phyloP scores from a whole-genome alignment of 2,113 vertebrate genomes.

The Vanacampus margaritifer region DNA sequence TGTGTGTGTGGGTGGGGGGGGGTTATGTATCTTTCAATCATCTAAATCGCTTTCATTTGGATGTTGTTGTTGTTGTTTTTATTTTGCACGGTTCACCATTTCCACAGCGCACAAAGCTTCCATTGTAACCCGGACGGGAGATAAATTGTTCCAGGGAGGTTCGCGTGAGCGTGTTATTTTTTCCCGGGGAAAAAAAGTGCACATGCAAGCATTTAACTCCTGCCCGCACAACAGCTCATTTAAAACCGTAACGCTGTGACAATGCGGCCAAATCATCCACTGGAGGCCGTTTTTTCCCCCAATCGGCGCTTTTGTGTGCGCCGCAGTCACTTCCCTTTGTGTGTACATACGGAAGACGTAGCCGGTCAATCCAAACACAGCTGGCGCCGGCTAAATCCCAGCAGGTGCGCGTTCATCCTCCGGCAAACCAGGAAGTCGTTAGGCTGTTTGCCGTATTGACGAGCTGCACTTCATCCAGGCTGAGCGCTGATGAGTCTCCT shows the following conservation, averaged over 20 bases:
- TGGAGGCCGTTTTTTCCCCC: neutral
- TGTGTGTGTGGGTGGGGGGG: too few species aligned
- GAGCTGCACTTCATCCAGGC: neutral
- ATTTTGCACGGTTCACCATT: neutral
- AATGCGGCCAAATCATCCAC: constrained; percentile 2
- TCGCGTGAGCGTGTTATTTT: neutral
- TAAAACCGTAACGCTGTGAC: constrained; percentile 2
- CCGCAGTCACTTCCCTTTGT: neutral
- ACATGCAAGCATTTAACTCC: constrained; percentile 12
- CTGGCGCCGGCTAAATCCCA: constrained; percentile 6
- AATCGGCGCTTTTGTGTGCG: neutral
- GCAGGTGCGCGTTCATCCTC: constrained; percentile 5
- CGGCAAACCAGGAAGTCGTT: constrained; percentile 4
- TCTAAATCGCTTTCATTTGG: neutral
- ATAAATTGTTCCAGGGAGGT: constrained; percentile 1
- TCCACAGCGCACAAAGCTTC: neutral
- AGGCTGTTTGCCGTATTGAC: constrained; percentile 4
- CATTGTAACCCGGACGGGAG: constrained; percentile 2
- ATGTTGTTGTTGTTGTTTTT: neutral
- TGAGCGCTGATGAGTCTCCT: neutral
- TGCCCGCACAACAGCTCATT: neutral
- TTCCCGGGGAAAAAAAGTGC: neutral
- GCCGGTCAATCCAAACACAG: constrained; percentile 9
- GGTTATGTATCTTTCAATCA: too few species aligned
- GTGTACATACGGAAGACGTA: neutral